Percentiles rank a stretch among this genome's conserved stretches.
Evolutionary conservation across 2,797 vertebrate genomes (phyloP).

Genomic region (Chrysocyon brachyurus): DNA sequence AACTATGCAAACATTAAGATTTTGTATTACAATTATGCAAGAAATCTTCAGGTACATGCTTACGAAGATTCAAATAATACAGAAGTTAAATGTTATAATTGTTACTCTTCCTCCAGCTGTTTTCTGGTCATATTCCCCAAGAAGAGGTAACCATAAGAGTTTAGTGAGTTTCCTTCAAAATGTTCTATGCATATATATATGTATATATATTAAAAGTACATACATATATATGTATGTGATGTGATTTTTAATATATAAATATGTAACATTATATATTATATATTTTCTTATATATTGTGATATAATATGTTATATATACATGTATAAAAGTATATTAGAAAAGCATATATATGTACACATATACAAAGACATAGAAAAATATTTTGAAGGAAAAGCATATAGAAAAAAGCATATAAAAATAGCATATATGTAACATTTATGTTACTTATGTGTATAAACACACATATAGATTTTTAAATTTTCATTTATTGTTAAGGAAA

Average conservation of each 20-base stretch:
- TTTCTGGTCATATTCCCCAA: neutral
- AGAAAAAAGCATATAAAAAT: neutral
- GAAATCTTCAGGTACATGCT: constrained; percentile 41
- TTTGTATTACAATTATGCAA: constrained; percentile 20
- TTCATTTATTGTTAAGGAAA: neutral
- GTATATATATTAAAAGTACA: no score
- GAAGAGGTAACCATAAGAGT: constrained; percentile 2
- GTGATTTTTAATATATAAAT: neutral
- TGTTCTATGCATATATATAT: neutral
- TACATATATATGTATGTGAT: neutral
- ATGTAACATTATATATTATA: neutral
- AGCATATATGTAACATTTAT: neutral
- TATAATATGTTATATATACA: neutral
- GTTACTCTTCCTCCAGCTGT: neutral
- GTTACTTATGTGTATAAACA: neutral
- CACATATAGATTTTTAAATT: neutral
- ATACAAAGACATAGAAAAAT: neutral
- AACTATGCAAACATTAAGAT: constrained; percentile 17
- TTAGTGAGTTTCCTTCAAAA: constrained; percentile 54
- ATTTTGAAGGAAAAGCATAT: neutral
- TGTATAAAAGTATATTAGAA: neutral
- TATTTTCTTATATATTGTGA: neutral
- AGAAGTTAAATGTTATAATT: constrained; percentile 42
- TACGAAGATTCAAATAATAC: constrained; percentile 54
- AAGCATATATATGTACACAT: neutral